Evolutionary conservation across 2,113 vertebrate genomes (phyloP), one percentile per base, ranked within the genome.

Genomic region (Oceanites oceanicus): DNA sequence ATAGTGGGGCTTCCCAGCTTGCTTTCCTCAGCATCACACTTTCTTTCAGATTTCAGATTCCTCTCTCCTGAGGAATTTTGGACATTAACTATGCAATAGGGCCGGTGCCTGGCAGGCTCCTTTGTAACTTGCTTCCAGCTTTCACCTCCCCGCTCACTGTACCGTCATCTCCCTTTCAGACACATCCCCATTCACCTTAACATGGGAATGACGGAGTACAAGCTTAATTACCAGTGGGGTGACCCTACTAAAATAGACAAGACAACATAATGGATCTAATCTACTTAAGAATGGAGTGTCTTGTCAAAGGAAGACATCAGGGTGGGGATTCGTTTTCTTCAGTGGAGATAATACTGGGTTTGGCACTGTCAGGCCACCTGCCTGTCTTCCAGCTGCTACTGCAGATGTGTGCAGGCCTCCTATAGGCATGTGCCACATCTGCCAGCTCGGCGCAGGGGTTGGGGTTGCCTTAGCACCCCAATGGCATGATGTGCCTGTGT

Each of bases 401-500:
- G 50, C 92, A 77, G 47, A 26, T 58, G 55, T 68, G 20, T 11
- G 2, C 3, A 42, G 22, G 47, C 25, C 19, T 87, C 65, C n/a
- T 66, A 0, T 2, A 26, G 68, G 32, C 17, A 73, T 84, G 50
- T 81, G 73, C 42, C 36, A 15, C 12, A 0, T 74, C 42, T 86
- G 14, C 36, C 63, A 58, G 55, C 79, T 66, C 7, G 14, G 75
- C 7, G 4, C 72, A 76, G 44, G 45, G 36, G 5, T 34, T 30
- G n/a, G 74, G 85, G 61, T 4, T 65, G 11, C 66, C 61, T 40
- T 5, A 40, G 38, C 65, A 70, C 10, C 38, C 20, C 34, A 4
- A 5, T 1, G 21, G 20, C 42, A 14, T 0, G 1, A 21, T 13
- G 15, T 55, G 17, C 55, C 56, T 23, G 2, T n/a, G 29, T 40